Percentiles rank a stretch among this genome's conserved stretches.
Conservation (phyloP, 2,888 invertebrate species). For the Rhagophthalmus giganteus region DNA sequence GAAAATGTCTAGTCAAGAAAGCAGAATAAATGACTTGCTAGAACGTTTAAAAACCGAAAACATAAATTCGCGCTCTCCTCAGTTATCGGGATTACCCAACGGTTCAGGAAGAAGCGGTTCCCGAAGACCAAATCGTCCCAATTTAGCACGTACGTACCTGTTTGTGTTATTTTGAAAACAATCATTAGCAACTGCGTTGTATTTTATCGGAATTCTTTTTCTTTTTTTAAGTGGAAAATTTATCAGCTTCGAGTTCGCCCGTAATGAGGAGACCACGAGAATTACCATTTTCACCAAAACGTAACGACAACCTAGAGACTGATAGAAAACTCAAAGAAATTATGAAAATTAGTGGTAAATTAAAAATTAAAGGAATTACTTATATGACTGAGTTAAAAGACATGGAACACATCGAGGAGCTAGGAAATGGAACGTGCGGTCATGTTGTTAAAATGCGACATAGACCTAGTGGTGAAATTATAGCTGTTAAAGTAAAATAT, state of each 20-base stretch:
- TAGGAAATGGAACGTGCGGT: slow-evolving; percentile 95
- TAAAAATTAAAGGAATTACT: slow-evolving; percentile 78
- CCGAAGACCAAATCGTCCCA: slow-evolving; percentile 27
- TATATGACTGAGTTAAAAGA: slow-evolving; percentile 83
- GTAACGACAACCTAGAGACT: slow-evolving; percentile 63
- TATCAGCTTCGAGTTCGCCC: slow-evolving; percentile 56
- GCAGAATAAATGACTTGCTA: slow-evolving; percentile 81
- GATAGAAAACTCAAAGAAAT: slow-evolving; percentile 89
- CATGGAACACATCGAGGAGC: slow-evolving; percentile 81
- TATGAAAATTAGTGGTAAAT: slow-evolving; percentile 88
- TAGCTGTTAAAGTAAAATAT: slow-evolving; percentile 84
- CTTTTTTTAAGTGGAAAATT: slow-evolving; percentile 30
- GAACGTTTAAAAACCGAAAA: slow-evolving; percentile 71
- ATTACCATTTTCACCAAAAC: slow-evolving; percentile 64
- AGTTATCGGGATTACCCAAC: slow-evolving; percentile 47
- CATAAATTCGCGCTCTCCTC: slow-evolving; percentile 52
- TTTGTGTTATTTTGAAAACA: slow-evolving; percentile 14
- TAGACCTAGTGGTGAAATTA: slow-evolving; percentile 78
- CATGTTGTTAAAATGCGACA: slow-evolving; percentile 97
- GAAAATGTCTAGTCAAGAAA: slow-evolving; percentile 73
- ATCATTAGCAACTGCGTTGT: background rate
- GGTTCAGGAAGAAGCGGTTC: slow-evolving; percentile 51
- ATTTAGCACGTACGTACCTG: slow-evolving; percentile 28
- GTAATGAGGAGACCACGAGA: slow-evolving; percentile 59
- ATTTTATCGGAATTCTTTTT: slow-evolving; percentile 13